phyloP scores from a whole-genome alignment of 2,113 vertebrate species.

The Corythornis cristatus region DNA sequence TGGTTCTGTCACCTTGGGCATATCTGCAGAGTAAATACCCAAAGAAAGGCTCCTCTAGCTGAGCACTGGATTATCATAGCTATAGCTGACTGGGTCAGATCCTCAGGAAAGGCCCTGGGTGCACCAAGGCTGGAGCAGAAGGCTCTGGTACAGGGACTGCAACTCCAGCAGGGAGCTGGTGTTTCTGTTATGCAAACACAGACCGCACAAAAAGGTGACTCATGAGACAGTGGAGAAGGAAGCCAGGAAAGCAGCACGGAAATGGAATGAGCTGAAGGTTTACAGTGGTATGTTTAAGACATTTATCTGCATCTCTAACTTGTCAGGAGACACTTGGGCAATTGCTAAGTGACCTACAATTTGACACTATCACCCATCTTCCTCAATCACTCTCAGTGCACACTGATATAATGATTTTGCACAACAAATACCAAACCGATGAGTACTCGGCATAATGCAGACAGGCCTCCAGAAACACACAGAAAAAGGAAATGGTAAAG shows the following conservation, averaged over 20 bases:
- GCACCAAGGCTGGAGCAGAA: conserved; percentile 6
- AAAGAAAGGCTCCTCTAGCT: not conserved
- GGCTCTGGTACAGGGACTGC: not conserved
- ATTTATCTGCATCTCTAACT: not conserved
- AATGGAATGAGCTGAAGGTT: not conserved
- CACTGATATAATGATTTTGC: conserved; percentile 34
- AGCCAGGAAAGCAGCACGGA: not conserved
- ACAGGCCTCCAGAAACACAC: not conserved
- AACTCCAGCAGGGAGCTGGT: not conserved
- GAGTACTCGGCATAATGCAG: not conserved
- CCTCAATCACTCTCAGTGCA: not conserved
- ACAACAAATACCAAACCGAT: conserved; percentile 34
- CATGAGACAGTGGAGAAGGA: not conserved
- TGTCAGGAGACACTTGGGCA: not conserved
- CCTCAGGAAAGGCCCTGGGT: not conserved
- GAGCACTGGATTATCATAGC: not conserved
- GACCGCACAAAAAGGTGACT: conserved; percentile 25
- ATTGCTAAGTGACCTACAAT: not conserved
- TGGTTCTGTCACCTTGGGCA: not conserved
- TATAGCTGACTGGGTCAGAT: not conserved
- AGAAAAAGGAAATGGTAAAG: not conserved
- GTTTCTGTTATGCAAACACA: conserved; percentile 27
- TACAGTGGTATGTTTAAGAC: not conserved
- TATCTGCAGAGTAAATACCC: not conserved
- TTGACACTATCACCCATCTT: not conserved